A percentile compares a stretch with the other conserved stretches of the same genome.
Evolutionary conservation across 2,113 vertebrate species (phyloP).

Genomic region (Syngnathus scovelli): DNA sequence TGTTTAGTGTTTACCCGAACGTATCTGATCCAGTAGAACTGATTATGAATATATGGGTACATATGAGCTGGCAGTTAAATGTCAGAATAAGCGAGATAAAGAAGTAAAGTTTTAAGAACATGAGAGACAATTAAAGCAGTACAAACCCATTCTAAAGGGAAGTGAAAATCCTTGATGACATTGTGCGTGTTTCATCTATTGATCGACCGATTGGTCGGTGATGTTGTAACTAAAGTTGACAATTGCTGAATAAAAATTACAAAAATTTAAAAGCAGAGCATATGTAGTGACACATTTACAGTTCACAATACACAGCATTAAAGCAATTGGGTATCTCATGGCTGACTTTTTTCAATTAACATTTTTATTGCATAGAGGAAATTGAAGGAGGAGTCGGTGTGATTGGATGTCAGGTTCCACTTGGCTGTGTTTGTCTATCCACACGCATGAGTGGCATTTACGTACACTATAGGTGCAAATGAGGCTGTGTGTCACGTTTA

Average conservation of each 20-base stretch:
- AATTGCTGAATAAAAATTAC: too few relatives aligned
- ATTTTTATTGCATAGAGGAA: not conserved
- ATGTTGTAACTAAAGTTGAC: too few relatives aligned
- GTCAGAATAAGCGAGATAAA: constrained; percentile 35
- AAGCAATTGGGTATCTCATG: not conserved
- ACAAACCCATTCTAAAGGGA: constrained; percentile 13
- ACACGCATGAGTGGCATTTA: not conserved
- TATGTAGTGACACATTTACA: not conserved
- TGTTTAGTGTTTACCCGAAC: constrained; percentile 22
- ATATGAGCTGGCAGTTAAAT: constrained; percentile 28
- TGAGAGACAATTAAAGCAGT: constrained; percentile 19
- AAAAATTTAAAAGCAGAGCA: too few relatives aligned
- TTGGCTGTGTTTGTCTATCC: not conserved
- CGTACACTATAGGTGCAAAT: not conserved
- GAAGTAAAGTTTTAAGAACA: not conserved
- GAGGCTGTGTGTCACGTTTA: not conserved
- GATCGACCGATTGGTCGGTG: too few relatives aligned
- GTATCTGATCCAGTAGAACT: constrained; percentile 21
- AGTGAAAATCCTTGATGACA: constrained; percentile 37
- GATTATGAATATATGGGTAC: constrained; percentile 18
- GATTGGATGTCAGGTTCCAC: not conserved
- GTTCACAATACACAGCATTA: not conserved
- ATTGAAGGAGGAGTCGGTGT: not conserved
- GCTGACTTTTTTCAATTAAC: not conserved
- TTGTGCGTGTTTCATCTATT: constrained; percentile 1